These are phyloP conservation scores for Diplogasteroides magnus DNA, from an alignment of 1,140 invertebrate genomes.

Conservation along the genomic window DNA sequence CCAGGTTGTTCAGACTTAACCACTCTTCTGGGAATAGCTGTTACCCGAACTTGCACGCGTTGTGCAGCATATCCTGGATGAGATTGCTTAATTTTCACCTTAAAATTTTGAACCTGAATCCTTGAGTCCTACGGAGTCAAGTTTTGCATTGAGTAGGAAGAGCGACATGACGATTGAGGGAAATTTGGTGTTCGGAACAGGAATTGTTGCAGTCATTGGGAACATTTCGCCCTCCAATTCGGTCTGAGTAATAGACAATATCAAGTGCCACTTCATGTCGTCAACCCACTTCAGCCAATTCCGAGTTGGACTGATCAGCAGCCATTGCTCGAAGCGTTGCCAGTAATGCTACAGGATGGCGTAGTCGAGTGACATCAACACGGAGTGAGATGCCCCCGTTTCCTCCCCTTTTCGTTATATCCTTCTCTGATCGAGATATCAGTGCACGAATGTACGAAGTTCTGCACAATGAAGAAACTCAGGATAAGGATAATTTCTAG, in stretches of 20 bases:
- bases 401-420: no score
- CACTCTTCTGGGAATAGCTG: no score
- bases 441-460: no score
- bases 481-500: no score
- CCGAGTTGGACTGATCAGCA: neutral
- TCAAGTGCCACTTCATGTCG: neutral
- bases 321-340: neutral
- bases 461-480: no score
- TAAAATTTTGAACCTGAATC: neutral
- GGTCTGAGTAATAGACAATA: neutral
- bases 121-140: neutral
- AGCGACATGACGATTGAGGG: neutral
- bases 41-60: neutral
- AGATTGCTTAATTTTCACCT: neutral
- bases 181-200: no score
- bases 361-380: neutral
- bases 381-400: no score
- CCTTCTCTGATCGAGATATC: no score
- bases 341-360: neutral
- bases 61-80: neutral
- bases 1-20: neutral
- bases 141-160: neutral
- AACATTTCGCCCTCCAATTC: neutral
- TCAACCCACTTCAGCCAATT: neutral
- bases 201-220: no score